Percentiles rank a stretch among this genome's conserved stretches.
These are phyloP conservation scores for Acanthosoma haemorrhoidale DNA, from an alignment of 2,888 invertebrate genomes.

Conservation along the genomic window DNA sequence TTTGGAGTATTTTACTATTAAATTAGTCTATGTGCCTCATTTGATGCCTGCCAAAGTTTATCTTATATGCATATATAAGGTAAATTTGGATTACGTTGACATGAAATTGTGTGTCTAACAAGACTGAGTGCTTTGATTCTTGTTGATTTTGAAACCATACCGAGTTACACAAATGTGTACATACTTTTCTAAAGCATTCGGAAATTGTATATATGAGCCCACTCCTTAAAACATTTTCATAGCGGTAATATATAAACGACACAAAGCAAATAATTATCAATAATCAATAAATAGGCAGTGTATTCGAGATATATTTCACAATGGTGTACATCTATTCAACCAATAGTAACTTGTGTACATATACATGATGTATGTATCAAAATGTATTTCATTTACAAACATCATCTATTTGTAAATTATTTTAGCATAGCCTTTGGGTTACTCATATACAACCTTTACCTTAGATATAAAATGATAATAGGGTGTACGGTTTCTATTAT, in stretches of 20 bases:
- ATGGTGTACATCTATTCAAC: constrained; percentile 26
- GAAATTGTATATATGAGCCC: not conserved
- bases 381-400: constrained; percentile 15
- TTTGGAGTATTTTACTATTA: not conserved
- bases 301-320: constrained; percentile 14
- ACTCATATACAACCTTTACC: constrained; percentile 5
- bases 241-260: not conserved
- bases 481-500: constrained; percentile 26
- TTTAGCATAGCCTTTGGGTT: constrained; percentile 17
- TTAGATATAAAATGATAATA: constrained; percentile 15
- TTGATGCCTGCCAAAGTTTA: constrained; percentile 28
- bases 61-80: not conserved
- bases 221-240: not conserved
- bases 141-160: not conserved
- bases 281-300: not conserved
- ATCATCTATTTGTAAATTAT: constrained; percentile 23
- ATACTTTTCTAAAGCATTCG: too few relatives aligned
- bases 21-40: constrained; percentile 23
- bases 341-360: constrained; percentile 14
- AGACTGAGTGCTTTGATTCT: constrained; percentile 15
- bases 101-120: constrained; percentile 12
- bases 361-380: constrained; percentile 19
- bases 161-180: not conserved
- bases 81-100: constrained; percentile 23
- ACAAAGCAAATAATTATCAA: not conserved